These are phyloP conservation scores for Danaus melanippus DNA, from an alignment of 1,140 invertebrate genomes.

Conservation along the genomic window DNA sequence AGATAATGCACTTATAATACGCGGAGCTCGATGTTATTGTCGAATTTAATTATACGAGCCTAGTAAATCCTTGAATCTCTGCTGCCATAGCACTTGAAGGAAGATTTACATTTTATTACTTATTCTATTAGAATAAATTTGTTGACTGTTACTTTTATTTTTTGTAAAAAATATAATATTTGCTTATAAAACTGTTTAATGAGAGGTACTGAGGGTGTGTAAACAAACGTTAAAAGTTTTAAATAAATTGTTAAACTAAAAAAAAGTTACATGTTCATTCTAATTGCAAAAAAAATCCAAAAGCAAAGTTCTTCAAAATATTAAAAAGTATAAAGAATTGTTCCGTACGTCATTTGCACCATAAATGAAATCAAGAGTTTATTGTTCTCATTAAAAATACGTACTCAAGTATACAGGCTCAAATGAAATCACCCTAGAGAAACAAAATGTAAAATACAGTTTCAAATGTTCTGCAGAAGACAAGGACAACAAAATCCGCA, in stretches of 20 bases:
- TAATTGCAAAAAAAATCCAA: no score
- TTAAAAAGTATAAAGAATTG: no score
- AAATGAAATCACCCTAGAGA: constrained; percentile 11
- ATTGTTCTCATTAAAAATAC: no score
- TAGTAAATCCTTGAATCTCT: constrained; percentile 22
- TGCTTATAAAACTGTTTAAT: no score
- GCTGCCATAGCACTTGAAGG: constrained; percentile 15
- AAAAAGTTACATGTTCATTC: no score
- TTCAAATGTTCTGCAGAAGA: constrained; percentile 17
- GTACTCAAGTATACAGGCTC: neutral
- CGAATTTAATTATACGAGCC: constrained; percentile 37
- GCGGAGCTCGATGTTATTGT: constrained; percentile 39
- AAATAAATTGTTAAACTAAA: no score
- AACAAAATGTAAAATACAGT: constrained; percentile 15
- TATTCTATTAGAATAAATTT: constrained; percentile 9
- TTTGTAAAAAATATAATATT: no score
- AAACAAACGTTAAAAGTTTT: no score
- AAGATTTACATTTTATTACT: constrained; percentile 19
- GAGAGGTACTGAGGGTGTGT: no score
- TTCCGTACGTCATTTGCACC: no score
- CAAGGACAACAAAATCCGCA: constrained; percentile 20
- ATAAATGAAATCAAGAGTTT: no score
- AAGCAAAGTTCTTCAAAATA: no score
- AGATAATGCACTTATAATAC: constrained; percentile 64
- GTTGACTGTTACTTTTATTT: neutral